These are phyloP conservation scores for Virgularia gustaviana DNA, from an alignment of 92 coral and sea anemone genomes.

Conservation along the genomic window DNA sequence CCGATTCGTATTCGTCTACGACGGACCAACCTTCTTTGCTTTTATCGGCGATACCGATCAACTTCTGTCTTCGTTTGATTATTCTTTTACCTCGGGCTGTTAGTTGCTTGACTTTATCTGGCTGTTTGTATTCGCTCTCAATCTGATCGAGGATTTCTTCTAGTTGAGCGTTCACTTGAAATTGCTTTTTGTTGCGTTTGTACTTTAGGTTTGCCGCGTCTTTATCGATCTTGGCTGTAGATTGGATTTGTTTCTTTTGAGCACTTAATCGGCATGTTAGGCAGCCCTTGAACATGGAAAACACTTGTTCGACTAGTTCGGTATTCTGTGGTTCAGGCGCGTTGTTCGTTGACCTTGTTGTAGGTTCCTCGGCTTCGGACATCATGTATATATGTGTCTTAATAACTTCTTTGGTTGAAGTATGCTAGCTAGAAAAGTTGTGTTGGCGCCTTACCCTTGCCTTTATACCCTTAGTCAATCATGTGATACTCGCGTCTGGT, in stretches of 20 bases:
- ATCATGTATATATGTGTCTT: too few relatives aligned
- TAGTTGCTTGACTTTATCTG: slow-evolving; percentile 10
- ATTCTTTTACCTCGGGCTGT: slow-evolving; percentile 20
- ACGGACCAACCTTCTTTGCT: slow-evolving; percentile 42
- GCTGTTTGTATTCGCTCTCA: background rate
- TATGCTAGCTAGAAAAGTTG: too few relatives aligned
- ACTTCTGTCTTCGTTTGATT: slow-evolving; percentile 35
- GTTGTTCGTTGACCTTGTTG: too few relatives aligned
- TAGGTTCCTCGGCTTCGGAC: too few relatives aligned
- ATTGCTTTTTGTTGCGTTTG: slow-evolving; percentile 17
- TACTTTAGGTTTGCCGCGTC: slow-evolving; percentile 30
- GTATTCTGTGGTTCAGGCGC: too few relatives aligned
- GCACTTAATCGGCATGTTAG: too few relatives aligned
- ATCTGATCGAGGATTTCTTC: slow-evolving; percentile 12
- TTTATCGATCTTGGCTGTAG: slow-evolving; percentile 23
- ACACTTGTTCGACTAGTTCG: too few relatives aligned
- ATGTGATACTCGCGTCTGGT: too few relatives aligned
- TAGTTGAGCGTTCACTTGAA: slow-evolving; percentile 22
- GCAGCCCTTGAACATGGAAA: too few relatives aligned
- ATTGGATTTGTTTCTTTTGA: slow-evolving; percentile 26
- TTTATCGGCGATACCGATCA: slow-evolving; percentile 33
- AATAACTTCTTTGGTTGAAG: too few relatives aligned
- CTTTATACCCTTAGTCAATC: too few relatives aligned
- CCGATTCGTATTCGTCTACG: slow-evolving; percentile 34
- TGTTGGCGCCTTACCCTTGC: too few relatives aligned